Conservation (phyloP, 2,797 vertebrate genomes). For the Intellagama lesueurii region DNA sequence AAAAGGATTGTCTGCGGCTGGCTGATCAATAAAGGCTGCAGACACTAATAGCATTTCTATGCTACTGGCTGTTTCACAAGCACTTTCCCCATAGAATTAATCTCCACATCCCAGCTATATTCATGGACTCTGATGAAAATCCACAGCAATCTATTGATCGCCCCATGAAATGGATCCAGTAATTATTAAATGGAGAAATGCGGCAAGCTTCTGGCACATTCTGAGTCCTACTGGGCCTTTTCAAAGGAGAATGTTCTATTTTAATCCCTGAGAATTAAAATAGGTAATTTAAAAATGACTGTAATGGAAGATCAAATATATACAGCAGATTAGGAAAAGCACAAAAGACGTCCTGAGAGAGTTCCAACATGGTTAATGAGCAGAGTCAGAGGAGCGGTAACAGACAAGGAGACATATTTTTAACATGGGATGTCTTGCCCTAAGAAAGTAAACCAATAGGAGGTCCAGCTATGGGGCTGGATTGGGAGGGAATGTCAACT, state of each 20-base stretch:
- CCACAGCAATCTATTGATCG: slow-evolving; percentile 19
- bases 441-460: background rate
- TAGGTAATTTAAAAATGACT: slow-evolving; percentile 29
- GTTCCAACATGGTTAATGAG: background rate
- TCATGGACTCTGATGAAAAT: slow-evolving; percentile 46
- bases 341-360: background rate
- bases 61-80: slow-evolving; percentile 45
- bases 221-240: slow-evolving; percentile 11
- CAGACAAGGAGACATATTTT: background rate
- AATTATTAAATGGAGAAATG: slow-evolving; percentile 45
- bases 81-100: slow-evolving; percentile 62
- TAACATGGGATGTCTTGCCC: background rate
- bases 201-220: slow-evolving; percentile 19
- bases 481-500: background rate
- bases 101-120: slow-evolving; percentile 49
- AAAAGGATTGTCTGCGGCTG: slow-evolving; percentile 46
- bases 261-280: slow-evolving; percentile 36
- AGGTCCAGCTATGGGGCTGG: too few relatives aligned
- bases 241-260: slow-evolving; percentile 13
- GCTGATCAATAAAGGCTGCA: slow-evolving; percentile 53
- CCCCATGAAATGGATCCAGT: slow-evolving; percentile 45
- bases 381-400: background rate
- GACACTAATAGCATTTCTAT: slow-evolving; percentile 56
- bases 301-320: slow-evolving; percentile 21
- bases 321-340: background rate